These are phyloP conservation scores for Lobophora halterata DNA, from an alignment of 2,888 invertebrate genomes.

Conservation along the genomic window DNA sequence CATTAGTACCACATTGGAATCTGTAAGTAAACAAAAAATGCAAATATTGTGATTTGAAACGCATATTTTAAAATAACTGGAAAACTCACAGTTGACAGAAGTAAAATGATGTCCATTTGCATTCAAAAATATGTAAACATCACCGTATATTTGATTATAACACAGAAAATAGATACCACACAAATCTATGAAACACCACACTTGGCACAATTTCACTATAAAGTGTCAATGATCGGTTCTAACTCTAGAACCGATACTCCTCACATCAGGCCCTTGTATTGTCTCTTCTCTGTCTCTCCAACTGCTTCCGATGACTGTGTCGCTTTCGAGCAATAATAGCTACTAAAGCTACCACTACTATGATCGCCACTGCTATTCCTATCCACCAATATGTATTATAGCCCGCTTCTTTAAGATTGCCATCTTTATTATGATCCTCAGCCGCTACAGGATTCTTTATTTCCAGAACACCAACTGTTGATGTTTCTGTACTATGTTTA, in stretches of 20 bases:
- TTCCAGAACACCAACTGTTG: slow-evolving; percentile 71
- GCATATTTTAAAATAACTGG: slow-evolving; percentile 14
- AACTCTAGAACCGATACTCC: slow-evolving; percentile 75
- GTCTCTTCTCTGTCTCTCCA: slow-evolving; percentile 72
- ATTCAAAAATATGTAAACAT: too few relatives aligned
- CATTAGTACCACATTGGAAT: slow-evolving; percentile 25
- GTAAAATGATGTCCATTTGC: too few relatives aligned
- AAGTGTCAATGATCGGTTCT: slow-evolving; percentile 56
- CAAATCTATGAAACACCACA: slow-evolving; percentile 35
- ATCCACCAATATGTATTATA: slow-evolving; percentile 77
- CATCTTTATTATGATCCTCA: slow-evolving; percentile 49
- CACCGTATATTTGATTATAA: too few relatives aligned
- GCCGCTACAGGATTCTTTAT: slow-evolving; percentile 64
- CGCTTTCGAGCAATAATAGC: slow-evolving; percentile 73
- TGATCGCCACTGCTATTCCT: slow-evolving; percentile 68
- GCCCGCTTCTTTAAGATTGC: slow-evolving; percentile 61
- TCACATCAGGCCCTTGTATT: slow-evolving; percentile 73
- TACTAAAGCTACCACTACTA: slow-evolving; percentile 61
- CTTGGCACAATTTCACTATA: slow-evolving; percentile 62
- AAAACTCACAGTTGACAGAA: too few relatives aligned
- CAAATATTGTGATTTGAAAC: slow-evolving; percentile 37
- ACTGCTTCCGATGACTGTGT: slow-evolving; percentile 72
- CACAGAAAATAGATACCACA: slow-evolving; percentile 10
- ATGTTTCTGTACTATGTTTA: slow-evolving; percentile 61
- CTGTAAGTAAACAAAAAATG: slow-evolving; percentile 31